Conservation (phyloP, 1,140 invertebrate species). For the Capitella teleta region DNA sequence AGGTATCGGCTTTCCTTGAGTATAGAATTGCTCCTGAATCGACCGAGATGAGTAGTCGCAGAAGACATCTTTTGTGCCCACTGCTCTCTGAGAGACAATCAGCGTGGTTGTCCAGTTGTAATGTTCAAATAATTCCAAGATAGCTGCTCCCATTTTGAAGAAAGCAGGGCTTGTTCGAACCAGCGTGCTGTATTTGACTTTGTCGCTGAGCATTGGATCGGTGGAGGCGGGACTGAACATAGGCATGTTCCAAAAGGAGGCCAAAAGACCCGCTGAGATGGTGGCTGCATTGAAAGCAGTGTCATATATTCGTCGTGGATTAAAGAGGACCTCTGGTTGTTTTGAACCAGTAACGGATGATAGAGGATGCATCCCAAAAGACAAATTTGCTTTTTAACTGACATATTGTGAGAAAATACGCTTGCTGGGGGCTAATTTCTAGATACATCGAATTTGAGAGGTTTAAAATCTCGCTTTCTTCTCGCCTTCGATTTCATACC, state of each 20-base stretch:
- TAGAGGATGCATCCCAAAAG: no score
- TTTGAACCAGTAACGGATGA: no score
- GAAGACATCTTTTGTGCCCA: conserved; percentile 19
- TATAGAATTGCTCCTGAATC: neutral
- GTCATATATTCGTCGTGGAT: no score
- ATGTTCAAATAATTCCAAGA: conserved; percentile 15
- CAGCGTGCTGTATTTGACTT: conserved; percentile 7
- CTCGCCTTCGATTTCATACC: no score
- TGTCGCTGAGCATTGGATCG: conserved; percentile 13
- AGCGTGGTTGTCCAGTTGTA: conserved; percentile 20
- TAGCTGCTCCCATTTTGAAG: conserved; percentile 9
- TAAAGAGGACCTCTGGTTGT: no score
- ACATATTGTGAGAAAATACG: no score
- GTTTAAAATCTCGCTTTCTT: no score
- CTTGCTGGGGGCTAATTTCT: no score
- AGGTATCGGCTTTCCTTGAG: neutral
- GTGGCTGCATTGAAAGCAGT: no score
- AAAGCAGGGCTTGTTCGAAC: conserved; percentile 7
- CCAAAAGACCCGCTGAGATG: conserved; percentile 8
- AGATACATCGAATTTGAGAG: no score
- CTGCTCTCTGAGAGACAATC: conserved; percentile 18
- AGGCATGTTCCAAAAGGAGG: conserved; percentile 14
- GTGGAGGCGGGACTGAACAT: conserved; percentile 10
- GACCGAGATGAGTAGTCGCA: conserved; percentile 23
- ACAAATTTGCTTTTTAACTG: no score